Conservation (phyloP, 2,797 vertebrate species). For the Phyllotis vaccarum region DNA sequence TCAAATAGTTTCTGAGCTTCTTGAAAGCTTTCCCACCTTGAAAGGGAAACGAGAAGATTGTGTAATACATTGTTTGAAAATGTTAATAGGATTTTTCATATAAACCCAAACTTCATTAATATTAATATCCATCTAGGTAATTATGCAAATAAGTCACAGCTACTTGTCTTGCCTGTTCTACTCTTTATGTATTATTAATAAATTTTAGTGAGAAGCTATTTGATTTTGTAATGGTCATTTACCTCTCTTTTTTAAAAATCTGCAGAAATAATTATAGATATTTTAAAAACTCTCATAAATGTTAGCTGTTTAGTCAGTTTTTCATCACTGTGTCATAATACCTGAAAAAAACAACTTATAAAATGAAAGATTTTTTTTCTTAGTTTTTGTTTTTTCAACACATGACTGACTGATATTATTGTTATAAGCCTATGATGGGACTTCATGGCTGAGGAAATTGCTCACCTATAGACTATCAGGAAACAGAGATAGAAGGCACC, state of each 20-base stretch:
- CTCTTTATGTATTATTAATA: background rate
- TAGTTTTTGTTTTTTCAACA: background rate
- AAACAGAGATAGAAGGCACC: background rate
- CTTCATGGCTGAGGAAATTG: background rate
- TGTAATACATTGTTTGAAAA: background rate
- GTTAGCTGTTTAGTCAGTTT: background rate
- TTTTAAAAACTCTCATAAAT: background rate
- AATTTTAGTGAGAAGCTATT: background rate
- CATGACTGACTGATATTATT: background rate
- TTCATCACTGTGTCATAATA: background rate
- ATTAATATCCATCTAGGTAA: background rate
- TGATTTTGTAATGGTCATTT: background rate
- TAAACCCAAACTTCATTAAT: background rate
- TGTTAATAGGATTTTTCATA: background rate
- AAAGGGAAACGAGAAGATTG: slow-evolving; percentile 52
- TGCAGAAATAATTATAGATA: background rate
- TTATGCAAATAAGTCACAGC: background rate
- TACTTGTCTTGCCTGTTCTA: background rate
- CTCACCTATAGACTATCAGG: too few species aligned
- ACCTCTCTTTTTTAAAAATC: background rate
- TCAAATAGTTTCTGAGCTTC: background rate
- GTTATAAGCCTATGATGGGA: background rate
- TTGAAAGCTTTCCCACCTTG: too few species aligned
- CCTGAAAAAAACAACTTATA: background rate
- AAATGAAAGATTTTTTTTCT: background rate